A percentile compares a stretch with the other conserved stretches of the same genome.
Conservation (phyloP, 2,888 invertebrate genomes). For the Pterostichus niger region DNA sequence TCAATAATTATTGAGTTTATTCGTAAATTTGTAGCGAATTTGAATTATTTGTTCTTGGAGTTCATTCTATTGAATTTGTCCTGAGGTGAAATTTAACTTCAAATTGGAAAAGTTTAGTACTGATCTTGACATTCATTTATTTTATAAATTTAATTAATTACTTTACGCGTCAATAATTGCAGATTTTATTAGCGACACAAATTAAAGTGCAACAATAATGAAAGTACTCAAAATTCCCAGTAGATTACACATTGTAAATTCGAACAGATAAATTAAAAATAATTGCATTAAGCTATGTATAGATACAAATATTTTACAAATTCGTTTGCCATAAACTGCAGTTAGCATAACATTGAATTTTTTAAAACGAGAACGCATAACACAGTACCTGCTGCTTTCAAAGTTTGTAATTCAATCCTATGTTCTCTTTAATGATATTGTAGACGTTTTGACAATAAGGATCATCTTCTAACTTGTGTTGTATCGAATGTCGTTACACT, state of each 20-base stretch:
- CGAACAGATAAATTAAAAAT: neutral
- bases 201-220: neutral
- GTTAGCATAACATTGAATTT: neutral
- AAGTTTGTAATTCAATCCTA: no score
- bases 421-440: no score
- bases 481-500: no score
- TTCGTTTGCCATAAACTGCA: neutral
- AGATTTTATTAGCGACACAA: neutral
- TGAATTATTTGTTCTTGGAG: neutral
- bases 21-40: neutral
- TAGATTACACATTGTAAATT: neutral
- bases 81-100: neutral
- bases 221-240: neutral
- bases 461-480: no score
- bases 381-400: no score
- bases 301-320: no score
- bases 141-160: slow-evolving; percentile 43
- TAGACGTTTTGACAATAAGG: no score
- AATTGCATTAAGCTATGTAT: neutral
- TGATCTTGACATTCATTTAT: slow-evolving; percentile 18
- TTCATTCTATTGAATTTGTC: neutral
- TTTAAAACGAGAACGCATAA: no score
- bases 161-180: slow-evolving; percentile 7
- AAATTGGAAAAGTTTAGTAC: slow-evolving; percentile 24
- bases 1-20: neutral